Base-by-base conservation (phyloP, 1,140 invertebrate species). In the Diorhabda carinulata region DNA sequence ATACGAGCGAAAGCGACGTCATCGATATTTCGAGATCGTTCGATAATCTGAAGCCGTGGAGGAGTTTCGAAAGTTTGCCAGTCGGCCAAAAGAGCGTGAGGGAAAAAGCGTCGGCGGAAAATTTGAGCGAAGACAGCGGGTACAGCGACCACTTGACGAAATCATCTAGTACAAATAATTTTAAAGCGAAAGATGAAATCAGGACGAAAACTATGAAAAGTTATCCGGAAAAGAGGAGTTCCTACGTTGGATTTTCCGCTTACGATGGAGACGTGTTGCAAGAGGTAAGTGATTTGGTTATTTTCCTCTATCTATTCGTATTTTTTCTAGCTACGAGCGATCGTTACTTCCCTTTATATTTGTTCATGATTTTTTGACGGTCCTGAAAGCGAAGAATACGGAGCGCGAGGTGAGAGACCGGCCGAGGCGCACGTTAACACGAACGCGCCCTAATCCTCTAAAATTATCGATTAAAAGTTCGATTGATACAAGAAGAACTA, bases 111-210 rank as follows among this genome's bases (percentile, higher is more conserved):
- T 91, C 89, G 43, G 85, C 85, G 2, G 90, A 91, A 76, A 91
- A 91, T 83, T 80, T 91, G 56, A 90, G 89, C 73, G 89, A 91
- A 76, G 90, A 91, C 79, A 90, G 89, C 70, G 90, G 90, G 25
- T 91, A 90, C 80, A 88, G 89, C 68, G 88, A 89, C 73, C 84
- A 86, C 67, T 81, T 84, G 61, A 73, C 74, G 61, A 83, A 83
- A 74, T 82, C 79, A 57, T 82, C 78, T 70, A 84, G 81, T 60
- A 52, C 43, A 41, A 69, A 57, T 7, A 71, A 52, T 64, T 72
- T 70, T 52, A 73, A 62, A 65, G 61, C 10, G 4, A 67, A 52
- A n/a, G 56, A 43, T 43, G 60, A 40, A 45, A 59, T 63, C 8
- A 57, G 58, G 5, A 57, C 47, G 58, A 67, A 44, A 10, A 61